phyloP scores from a whole-genome alignment of 1,140 invertebrate genomes.

The Bombus huntii region DNA sequence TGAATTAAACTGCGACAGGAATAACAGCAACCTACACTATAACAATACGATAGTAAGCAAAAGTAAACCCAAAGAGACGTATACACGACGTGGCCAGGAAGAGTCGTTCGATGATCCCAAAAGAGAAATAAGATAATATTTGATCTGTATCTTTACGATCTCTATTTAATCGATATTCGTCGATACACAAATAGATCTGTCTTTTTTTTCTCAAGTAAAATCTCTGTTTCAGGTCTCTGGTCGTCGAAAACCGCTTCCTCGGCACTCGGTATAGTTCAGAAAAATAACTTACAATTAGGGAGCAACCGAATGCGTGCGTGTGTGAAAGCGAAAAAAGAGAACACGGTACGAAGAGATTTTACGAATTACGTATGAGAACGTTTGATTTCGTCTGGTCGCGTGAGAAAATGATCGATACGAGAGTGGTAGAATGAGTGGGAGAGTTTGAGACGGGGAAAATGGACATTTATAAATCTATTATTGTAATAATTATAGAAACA shows the following conservation, averaged over 20 bases:
- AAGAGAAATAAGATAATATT: neutral
- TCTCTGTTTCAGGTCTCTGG: neutral
- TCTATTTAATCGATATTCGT: neutral
- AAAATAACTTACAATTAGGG: slow-evolving; percentile 65
- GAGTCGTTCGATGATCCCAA: neutral
- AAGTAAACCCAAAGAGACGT: slow-evolving; percentile 39
- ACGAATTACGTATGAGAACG: slow-evolving; percentile 20
- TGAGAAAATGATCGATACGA: neutral
- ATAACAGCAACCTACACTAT: slow-evolving; percentile 43
- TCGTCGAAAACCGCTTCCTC: slow-evolving; percentile 35
- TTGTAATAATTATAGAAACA: slow-evolving; percentile 59
- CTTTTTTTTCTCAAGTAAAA: neutral
- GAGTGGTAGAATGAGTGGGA: slow-evolving; percentile 6
- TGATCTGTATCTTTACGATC: neutral
- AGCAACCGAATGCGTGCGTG: slow-evolving; percentile 57
- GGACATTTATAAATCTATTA: slow-evolving; percentile 65
- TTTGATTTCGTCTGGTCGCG: slow-evolving; percentile 4
- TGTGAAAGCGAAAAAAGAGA: neutral
- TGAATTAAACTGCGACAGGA: slow-evolving; percentile 41
- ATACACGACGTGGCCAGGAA: slow-evolving; percentile 23
- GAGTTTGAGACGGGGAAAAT: neutral
- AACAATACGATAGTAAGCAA: slow-evolving; percentile 52
- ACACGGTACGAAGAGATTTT: neutral
- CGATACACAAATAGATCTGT: neutral
- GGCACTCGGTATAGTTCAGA: slow-evolving; percentile 37